Base-by-base conservation (phyloP, 2,888 invertebrate genomes). In the Molanna angustata region DNA sequence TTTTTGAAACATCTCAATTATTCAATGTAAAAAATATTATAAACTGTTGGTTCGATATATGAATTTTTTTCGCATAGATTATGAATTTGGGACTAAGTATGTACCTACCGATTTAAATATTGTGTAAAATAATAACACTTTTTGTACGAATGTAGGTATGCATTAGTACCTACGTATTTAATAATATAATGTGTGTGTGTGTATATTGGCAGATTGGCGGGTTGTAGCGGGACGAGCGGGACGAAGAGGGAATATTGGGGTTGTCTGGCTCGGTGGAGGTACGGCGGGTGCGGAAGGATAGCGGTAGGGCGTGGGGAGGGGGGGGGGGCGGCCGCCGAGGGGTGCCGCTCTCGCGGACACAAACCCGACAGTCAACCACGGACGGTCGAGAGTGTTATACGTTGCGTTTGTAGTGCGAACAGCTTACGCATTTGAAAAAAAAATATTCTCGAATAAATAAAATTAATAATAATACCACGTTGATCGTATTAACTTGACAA, bases 331-430 rank as follows among this genome's bases (percentile, higher is more conserved):
- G 54, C 56, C 60, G 41, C 52, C 47, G 31, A 40, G 47, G 33
- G 14, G 32, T 48, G 33, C 16, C 39, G 42, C 48, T 21, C 50
- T 14, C 17, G 49, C 13, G 14, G 4, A 6, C 6, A 35, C 35
- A 4, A 4, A 35, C 7, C 41, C 43, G 45, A 51, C 64, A 64
- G 65, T 67, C 65, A 66, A 64, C 66, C 68, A 68, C 69, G 64
- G 64, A 62, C 63, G 58, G 61, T 60, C 62, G 64, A 59, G 58
- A 62, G 62, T 59, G 57, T 53, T 44, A 65, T 63, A 66, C 59
- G 71, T 74, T n/a, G 72, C 75, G 70, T 69, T 73, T 74, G 73
- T 74, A 66, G 52, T 53, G 40, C 76, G 74, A n/a, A 73, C 74
- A 73, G 73, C 21, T 27, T 33, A 33, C 40, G 42, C 32, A 19